phyloP scores from a whole-genome alignment of 2,797 vertebrate genomes.

The Alosa sapidissima region DNA sequence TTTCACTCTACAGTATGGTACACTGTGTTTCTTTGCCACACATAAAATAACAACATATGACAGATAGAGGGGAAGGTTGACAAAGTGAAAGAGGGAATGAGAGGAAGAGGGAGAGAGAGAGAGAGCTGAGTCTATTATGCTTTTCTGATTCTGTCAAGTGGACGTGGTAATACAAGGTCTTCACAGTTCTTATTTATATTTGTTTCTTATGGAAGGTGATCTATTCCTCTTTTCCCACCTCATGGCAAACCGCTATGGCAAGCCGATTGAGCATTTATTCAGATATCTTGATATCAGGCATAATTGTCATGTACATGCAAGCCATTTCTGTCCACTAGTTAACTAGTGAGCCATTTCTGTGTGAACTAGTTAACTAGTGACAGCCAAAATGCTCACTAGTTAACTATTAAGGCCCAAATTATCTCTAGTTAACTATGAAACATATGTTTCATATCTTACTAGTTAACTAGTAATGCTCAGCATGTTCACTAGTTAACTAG shows the following conservation, averaged over 20 bases:
- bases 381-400: no score
- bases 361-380: no score
- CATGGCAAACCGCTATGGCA: constrained; percentile 15
- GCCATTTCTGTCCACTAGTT: no score
- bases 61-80: not conserved
- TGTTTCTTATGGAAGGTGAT: constrained; percentile 53
- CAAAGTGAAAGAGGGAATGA: not conserved
- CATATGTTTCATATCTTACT: no score
- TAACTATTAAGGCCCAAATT: no score
- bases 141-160: constrained; percentile 32
- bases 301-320: no score
- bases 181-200: constrained; percentile 39
- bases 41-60: constrained; percentile 49
- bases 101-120: constrained; percentile 1
- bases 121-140: not conserved
- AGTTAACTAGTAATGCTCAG: no score
- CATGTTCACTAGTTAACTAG: no score
- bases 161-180: constrained; percentile 51
- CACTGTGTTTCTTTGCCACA: constrained; percentile 50
- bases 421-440: no score
- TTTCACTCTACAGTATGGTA: constrained; percentile 40
- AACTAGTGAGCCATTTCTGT: no score
- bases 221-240: constrained; percentile 35
- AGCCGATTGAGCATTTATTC: no score
- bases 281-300: no score